phyloP scores from a whole-genome alignment of 2,113 vertebrate genomes.

The Syngnathoides biaculeatus region DNA sequence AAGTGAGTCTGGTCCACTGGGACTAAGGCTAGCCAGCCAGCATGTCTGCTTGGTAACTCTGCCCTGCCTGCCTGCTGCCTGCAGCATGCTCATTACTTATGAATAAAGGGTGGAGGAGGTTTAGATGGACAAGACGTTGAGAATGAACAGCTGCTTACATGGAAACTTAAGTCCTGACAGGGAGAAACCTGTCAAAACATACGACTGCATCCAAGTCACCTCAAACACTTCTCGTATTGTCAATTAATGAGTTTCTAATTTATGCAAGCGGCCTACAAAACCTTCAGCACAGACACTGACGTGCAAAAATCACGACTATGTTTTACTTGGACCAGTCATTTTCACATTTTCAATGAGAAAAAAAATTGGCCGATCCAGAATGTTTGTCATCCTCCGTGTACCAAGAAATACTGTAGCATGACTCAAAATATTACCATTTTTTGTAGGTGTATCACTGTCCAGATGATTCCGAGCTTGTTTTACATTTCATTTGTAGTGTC shows the following conservation, averaged over 20 bases:
- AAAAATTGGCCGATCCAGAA: too few relatives aligned
- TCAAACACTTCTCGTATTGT: background rate
- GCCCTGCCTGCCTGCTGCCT: slow-evolving; percentile 25
- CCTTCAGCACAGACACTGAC: background rate
- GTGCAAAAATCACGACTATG: background rate
- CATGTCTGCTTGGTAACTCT: slow-evolving; percentile 46
- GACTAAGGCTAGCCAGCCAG: slow-evolving; percentile 49
- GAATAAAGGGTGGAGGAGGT: slow-evolving; percentile 52
- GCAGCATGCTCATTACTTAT: slow-evolving; percentile 65
- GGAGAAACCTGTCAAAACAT: background rate
- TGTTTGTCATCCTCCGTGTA: too few relatives aligned
- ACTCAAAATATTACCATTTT: too few relatives aligned
- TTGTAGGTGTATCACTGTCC: too few relatives aligned
- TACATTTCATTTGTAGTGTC: too few relatives aligned
- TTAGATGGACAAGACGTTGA: slow-evolving; percentile 34
- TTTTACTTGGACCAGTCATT: too few relatives aligned
- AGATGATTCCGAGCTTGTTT: too few relatives aligned
- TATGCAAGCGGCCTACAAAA: background rate
- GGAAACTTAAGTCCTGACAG: background rate
- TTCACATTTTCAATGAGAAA: too few relatives aligned
- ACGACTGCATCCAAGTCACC: background rate
- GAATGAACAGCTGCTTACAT: background rate
- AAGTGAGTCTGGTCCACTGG: slow-evolving; percentile 53
- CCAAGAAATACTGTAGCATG: too few relatives aligned
- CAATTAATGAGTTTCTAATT: background rate